These are phyloP conservation scores for Amphiprion clarkii DNA, from an alignment of 2,797 vertebrate genomes.

Conservation along the genomic window DNA sequence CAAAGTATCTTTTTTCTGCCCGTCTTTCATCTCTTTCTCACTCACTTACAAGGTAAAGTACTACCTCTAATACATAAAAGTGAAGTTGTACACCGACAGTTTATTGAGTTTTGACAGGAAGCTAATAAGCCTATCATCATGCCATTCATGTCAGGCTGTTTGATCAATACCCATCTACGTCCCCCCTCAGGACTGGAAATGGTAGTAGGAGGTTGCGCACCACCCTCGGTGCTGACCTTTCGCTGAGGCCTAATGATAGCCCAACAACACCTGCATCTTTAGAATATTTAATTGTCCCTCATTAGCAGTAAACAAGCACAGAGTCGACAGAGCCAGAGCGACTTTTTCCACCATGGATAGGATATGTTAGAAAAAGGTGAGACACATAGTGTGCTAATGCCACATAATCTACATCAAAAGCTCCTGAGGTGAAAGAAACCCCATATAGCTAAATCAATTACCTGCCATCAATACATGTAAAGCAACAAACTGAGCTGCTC, in stretches of 20 bases:
- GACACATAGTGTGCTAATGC: constrained; percentile 32
- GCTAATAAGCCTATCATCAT: constrained; percentile 33
- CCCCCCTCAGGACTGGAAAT: constrained; percentile 52
- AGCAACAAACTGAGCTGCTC: constrained; percentile 7
- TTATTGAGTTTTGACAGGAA: constrained; percentile 8
- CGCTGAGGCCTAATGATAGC: constrained; percentile 42
- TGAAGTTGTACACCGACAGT: background rate
- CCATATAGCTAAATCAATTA: constrained; percentile 12
- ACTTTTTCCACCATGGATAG: constrained; percentile 47
- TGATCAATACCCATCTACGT: constrained; percentile 60
- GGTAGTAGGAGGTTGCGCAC: constrained; percentile 45
- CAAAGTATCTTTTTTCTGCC: background rate
- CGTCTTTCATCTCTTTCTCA: background rate
- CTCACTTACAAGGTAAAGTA: background rate
- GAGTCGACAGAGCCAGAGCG: constrained; percentile 10
- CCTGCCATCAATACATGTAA: constrained; percentile 16
- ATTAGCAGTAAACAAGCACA: constrained; percentile 45
- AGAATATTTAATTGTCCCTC: constrained; percentile 62
- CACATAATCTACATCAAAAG: constrained; percentile 52
- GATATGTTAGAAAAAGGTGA: constrained; percentile 30
- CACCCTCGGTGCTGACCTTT: constrained; percentile 74
- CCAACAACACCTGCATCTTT: constrained; percentile 28
- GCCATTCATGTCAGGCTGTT: constrained; percentile 35
- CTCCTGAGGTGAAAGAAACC: constrained; percentile 33
- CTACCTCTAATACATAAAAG: background rate